Evolutionary conservation across 1,140 invertebrate species (phyloP), one percentile per base, ranked within the genome.

Genomic region (Cepaea nemoralis): DNA sequence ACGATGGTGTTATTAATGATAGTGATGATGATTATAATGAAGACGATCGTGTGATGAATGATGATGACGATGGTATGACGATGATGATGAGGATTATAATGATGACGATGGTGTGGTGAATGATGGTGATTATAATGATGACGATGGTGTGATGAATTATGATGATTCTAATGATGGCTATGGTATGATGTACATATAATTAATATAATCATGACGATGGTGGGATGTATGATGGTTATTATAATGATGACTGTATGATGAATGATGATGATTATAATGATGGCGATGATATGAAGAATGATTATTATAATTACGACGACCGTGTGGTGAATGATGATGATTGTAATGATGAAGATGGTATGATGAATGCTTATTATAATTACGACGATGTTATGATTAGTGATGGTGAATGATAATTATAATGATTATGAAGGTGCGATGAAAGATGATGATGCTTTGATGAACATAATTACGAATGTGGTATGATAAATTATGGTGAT

Each of bases 61-160:
- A 19, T 48, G 19, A 55, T 55, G 24, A n/a, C n/a, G 50, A 55
- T 22, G 12, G n/a, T n/a, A n/a, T 55, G 50, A 55, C 12, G 50
- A 55, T 55, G n/a, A 55, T 55, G 50, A 55, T 55, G n/a, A 55
- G 6, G 42, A 45, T 16, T 6, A 45, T 10, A 16, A 24, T 55
- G 50, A 55, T 55, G 12, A 55, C n/a, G 24, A 55, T 55, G 33
- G 27, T 45, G 40, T 22, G 5, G 33, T 45, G 12, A 27, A 39
- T 35, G 42, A 75, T 75, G 73, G 22, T 75, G 37, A 80, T 48
- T 31, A 70, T 22, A 67, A 8, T 70, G 66, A 70, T 24, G 78
- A 48, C n/a, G 40, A 39, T 27, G 48, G 24, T 0, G 40, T 75
- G 39, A 42, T 75, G 27, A n/a, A 27, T 75, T 1, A 42, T 45